These are phyloP conservation scores for Eciton burchellii DNA, from an alignment of 1,140 invertebrate species.

Conservation along the genomic window DNA sequence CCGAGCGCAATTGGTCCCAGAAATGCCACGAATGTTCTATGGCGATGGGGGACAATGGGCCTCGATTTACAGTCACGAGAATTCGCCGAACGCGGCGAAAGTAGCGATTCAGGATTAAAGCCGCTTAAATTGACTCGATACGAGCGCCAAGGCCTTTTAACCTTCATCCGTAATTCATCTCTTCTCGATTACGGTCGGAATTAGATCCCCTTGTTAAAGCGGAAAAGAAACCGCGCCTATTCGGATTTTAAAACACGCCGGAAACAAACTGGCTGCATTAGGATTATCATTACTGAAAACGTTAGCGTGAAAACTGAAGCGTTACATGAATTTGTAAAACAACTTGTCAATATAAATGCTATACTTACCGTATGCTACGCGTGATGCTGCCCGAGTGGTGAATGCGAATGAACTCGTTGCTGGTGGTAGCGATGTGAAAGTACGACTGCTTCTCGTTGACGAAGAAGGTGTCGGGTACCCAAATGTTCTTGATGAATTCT, in stretches of 20 bases:
- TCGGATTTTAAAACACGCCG: background rate
- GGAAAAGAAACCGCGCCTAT: background rate
- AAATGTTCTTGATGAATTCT: conserved; percentile 98
- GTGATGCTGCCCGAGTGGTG: conserved; percentile 97
- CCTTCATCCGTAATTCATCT: background rate
- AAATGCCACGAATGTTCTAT: conserved; percentile 64
- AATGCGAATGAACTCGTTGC: conserved; percentile 98
- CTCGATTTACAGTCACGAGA: conserved; percentile 61
- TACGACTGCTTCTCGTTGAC: conserved; percentile 99
- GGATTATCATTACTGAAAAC: background rate
- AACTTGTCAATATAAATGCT: conserved; percentile 31
- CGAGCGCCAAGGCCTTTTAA: background rate
- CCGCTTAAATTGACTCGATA: conserved; percentile 2
- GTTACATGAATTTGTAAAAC: too few species aligned
- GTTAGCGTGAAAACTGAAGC: too few species aligned
- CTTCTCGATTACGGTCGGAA: conserved; percentile 16
- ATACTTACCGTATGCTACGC: conserved; percentile 96
- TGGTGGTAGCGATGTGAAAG: conserved; percentile 98
- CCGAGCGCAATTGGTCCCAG: conserved; percentile 64
- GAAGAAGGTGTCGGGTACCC: conserved; percentile 99
- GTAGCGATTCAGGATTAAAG: conserved; percentile 31
- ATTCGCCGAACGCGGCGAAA: background rate
- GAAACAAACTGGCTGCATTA: background rate
- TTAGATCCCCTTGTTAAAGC: background rate
- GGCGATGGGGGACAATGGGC: conserved; percentile 41